Evolutionary conservation across 2,888 invertebrate genomes (phyloP), one percentile per base, ranked within the genome.

Genomic region (Hoplodrina blanda): DNA sequence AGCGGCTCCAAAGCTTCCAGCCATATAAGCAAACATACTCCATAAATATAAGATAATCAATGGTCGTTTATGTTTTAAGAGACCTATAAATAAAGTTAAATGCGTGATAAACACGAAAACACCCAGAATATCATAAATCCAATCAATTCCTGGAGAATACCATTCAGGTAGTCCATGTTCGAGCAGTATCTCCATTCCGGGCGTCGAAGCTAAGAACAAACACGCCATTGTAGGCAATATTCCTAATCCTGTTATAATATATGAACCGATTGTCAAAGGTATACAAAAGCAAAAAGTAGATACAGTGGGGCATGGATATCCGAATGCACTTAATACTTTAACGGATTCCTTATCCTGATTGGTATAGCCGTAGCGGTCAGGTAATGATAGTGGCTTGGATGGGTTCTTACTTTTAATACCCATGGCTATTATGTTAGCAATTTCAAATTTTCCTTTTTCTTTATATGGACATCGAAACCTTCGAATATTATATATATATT

Each of bases 211-310:
- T 10, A 88, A 69, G 7, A 68, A n/a, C 30, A 87, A 46, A 66
- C 86, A 88, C 0, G 80, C 71, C 20, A 76, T 37, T 44, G 87
- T 81, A 4, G 90, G 86, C 44, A 90, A 54, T n/a, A 88, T 55
- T 57, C 90, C 90, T 60, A 79, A 76, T 17, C 73, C 30, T 56
- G 84, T 85, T 76, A 90, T 89, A 17, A 89, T 41, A 67, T 78
- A 81, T 11, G 80, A 62, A 41, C 84, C 86, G 15, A 50, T 66
- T 68, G 74, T 73, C 49, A 90, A 64, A 41, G 86, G 70, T 59
- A 87, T 60, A 65, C 68, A 85, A 56, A 62, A 82, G 69, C 88
- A 90, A 65, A 75, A 90, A 19, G 61, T 37, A 4, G 55, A 8
- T 25, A 84, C 53, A 62, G 83, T 67, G 11, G 88, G 88, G 37